These are phyloP conservation scores for Drosophila pachea DNA, from an alignment of 1,140 invertebrate species.

Conservation along the genomic window DNA sequence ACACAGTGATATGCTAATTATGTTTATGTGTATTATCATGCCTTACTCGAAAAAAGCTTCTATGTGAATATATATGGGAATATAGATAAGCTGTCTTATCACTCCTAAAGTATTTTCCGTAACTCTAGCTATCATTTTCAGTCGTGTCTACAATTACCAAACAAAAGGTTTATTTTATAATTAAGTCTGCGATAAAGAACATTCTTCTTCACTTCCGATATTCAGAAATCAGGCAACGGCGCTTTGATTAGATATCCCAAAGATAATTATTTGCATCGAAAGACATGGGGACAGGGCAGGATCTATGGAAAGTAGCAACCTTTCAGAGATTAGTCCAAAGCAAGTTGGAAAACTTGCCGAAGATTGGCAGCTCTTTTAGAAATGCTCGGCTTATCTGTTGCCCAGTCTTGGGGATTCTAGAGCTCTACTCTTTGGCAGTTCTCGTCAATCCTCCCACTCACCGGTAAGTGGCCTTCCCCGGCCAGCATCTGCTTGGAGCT, in stretches of 20 bases:
- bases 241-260: no score
- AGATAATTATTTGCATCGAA: no score
- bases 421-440: neutral
- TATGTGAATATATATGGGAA: neutral
- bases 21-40: neutral
- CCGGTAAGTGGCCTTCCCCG: slow-evolving; percentile 4
- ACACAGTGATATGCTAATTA: neutral
- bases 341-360: no score
- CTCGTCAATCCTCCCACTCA: slow-evolving; percentile 2
- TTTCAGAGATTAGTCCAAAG: no score
- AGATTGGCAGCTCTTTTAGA: no score
- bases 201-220: neutral
- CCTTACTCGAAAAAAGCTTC: no score
- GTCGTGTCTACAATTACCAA: neutral
- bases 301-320: no score
- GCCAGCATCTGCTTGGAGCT: slow-evolving; percentile 4
- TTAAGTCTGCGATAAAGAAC: neutral
- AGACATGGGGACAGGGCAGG: no score
- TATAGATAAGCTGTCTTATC: slow-evolving; percentile 1
- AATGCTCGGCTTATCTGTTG: no score
- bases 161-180: neutral
- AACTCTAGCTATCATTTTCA: neutral
- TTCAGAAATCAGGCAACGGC: neutral
- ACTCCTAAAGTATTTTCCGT: neutral
- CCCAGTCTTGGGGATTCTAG: no score